Percentiles rank a stretch among this genome's conserved stretches.
Evolutionary conservation across 2,797 vertebrate species (phyloP).

Genomic region (Apogon talboti): DNA sequence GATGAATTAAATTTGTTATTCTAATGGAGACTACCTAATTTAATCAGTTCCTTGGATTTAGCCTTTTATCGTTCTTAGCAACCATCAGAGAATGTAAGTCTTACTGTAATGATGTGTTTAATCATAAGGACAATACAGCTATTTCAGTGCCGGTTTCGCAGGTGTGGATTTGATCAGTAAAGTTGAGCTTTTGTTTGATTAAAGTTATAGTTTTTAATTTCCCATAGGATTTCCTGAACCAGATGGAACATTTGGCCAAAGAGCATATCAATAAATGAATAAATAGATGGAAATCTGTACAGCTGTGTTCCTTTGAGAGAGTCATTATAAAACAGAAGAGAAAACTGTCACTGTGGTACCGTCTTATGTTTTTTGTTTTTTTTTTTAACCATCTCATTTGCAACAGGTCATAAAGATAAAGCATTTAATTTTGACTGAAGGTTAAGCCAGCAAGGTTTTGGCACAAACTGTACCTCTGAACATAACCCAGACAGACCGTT

Average conservation of each 20-base stretch:
- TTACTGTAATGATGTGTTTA: constrained; percentile 5
- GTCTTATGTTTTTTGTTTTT: constrained; percentile 18
- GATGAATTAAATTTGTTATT: constrained; percentile 70
- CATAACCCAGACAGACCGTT: constrained; percentile 22
- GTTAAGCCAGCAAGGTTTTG: constrained; percentile 24
- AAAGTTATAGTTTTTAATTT: not conserved
- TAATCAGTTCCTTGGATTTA: constrained; percentile 57
- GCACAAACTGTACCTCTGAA: constrained; percentile 25
- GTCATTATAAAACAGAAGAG: no score
- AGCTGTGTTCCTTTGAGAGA: no score
- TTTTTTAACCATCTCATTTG: constrained; percentile 14
- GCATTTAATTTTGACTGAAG: constrained; percentile 18
- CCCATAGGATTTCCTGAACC: not conserved
- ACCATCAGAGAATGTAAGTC: constrained; percentile 12
- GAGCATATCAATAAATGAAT: no score
- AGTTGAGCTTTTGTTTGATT: not conserved
- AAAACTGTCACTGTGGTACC: not conserved
- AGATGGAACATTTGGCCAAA: no score
- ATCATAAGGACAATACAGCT: not conserved
- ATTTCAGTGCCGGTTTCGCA: not conserved
- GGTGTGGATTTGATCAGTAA: not conserved
- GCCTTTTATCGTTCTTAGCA: constrained; percentile 31
- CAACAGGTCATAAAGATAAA: constrained; percentile 27
- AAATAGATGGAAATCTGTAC: no score
- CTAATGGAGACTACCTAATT: constrained; percentile 61